Evolutionary conservation across 2,888 invertebrate genomes (phyloP), one percentile per base, ranked within the genome.

Genomic region (Polia nebulosa): DNA sequence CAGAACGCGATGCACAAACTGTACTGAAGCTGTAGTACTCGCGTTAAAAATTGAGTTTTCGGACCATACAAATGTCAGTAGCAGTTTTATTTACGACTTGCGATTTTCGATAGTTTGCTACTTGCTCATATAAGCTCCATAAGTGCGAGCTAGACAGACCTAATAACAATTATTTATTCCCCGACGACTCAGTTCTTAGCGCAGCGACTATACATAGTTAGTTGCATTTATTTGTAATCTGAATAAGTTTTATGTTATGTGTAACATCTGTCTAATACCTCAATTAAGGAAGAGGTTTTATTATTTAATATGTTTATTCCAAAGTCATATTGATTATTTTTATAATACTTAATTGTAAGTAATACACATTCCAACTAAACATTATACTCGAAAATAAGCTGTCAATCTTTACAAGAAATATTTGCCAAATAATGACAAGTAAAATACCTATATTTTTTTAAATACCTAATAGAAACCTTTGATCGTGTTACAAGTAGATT

Each of bases 401-500:
- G 1, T 32, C 22, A 75, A 71, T 45, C 15, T 27, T 39, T 32
- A 76, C 57, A 76, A 68, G 76, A 76, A 58, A 11, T 53, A 34
- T 15, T 49, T 74, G 74, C 74, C 74, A 78, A 74, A 74, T 69
- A 45, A 32, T 47, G 41, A 45, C 17, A 60, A 49, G n/a, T n/a
- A 39, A 57, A 59, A 69, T 41, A 53, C 41, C 13, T 78, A 76
- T 76, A 72, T 74, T 71, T 74, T 74, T 78, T 55, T 29, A 78
- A 62, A 32, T 17, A 44, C 27, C 13, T 52, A 1, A 8, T 22
- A 32, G 0, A 27, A 27, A n/a, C 4, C 29, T 22, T 57, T 27
- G 45, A 13, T 36, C 44, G 36, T 51, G 7, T 4, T 34, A 51
- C 0, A 0, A 52, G 3, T 44, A 34, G 2, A n/a, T 2, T 32